Conservation (phyloP, 1,140 invertebrate genomes). For the Homarus americanus region DNA sequence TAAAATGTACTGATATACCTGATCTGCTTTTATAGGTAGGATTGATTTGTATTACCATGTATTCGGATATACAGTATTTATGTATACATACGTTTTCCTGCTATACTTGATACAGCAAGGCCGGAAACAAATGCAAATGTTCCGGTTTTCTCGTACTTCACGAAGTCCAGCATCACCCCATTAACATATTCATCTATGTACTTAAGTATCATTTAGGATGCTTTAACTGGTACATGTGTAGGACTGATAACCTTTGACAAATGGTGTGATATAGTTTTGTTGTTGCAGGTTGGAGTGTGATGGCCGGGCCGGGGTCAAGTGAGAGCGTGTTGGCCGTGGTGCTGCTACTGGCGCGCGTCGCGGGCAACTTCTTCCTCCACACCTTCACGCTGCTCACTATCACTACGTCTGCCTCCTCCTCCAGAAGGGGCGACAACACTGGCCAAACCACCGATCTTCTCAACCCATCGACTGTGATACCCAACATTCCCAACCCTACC, state of each 20-base stretch:
- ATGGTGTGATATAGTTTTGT: not conserved
- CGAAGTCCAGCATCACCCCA: not conserved
- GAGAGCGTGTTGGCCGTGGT: not conserved
- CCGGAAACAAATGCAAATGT: not conserved
- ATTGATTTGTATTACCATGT: no score
- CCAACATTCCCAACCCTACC: not conserved
- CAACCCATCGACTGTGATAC: not conserved
- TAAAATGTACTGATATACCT: no score
- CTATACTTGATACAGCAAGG: no score
- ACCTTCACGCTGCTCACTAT: not conserved
- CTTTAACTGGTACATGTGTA: not conserved
- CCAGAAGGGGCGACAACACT: conserved; percentile 40
- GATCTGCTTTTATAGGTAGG: no score
- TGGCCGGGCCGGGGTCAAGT: conserved; percentile 32
- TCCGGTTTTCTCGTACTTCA: not conserved
- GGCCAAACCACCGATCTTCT: not conserved
- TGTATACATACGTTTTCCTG: no score
- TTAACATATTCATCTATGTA: not conserved
- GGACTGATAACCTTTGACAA: not conserved
- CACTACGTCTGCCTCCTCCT: not conserved
- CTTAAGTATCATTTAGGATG: not conserved
- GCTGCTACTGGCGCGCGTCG: not conserved
- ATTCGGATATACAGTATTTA: no score
- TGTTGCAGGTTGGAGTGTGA: conserved; percentile 59
- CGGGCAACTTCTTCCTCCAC: not conserved